These are phyloP conservation scores for Petroica traversi DNA, from an alignment of 2,113 vertebrate species.

Conservation along the genomic window DNA sequence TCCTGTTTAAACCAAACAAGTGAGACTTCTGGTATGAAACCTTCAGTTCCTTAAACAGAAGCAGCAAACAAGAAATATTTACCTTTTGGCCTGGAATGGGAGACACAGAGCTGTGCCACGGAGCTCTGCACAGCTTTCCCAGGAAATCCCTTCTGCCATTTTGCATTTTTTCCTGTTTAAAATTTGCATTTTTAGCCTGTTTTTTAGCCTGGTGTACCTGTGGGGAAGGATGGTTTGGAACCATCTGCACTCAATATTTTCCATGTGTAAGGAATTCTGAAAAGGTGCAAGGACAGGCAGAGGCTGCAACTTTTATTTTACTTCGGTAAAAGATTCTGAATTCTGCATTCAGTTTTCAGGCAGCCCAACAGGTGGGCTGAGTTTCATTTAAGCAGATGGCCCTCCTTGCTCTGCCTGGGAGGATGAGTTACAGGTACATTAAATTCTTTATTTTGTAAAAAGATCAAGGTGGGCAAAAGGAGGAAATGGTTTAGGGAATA, in stretches of 20 bases:
- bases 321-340: neutral
- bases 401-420: neutral
- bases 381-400: neutral
- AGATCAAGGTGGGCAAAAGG: neutral
- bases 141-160: neutral
- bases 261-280: neutral
- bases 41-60: neutral
- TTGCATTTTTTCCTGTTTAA: neutral
- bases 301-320: neutral
- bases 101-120: neutral
- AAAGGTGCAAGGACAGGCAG: neutral
- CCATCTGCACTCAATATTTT: accelerated
- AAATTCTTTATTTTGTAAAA: neutral
- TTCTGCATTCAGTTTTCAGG: too few species aligned
- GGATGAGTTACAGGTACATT: neutral
- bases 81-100: neutral
- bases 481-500: neutral
- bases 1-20: neutral
- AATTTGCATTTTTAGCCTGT: neutral
- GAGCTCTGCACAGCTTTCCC: neutral
- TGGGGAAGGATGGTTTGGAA: neutral
- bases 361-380: neutral
- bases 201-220: neutral
- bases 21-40: neutral
- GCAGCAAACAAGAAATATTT: constrained; percentile 17